phyloP scores from a whole-genome alignment of 2,113 vertebrate genomes.

The Grantiella picta region DNA sequence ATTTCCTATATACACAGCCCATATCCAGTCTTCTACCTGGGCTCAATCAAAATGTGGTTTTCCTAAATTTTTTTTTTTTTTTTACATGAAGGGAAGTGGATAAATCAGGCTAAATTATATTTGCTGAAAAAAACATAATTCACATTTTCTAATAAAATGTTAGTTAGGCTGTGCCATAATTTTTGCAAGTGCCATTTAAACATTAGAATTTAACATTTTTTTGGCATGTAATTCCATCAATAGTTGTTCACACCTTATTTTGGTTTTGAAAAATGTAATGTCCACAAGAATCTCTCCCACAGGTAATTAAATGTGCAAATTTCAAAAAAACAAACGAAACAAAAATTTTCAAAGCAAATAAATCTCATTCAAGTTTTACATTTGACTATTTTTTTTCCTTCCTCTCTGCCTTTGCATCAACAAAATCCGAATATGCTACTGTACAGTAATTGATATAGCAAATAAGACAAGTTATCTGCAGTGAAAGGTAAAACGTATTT shows the following conservation, averaged over 20 bases:
- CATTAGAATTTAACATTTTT: neutral
- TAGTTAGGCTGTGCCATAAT: neutral
- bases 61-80: neutral
- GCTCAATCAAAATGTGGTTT: neutral
- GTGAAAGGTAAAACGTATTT: neutral
- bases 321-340: neutral
- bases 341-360: neutral
- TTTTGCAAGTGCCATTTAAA: neutral
- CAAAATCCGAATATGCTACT: neutral
- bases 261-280: neutral
- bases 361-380: neutral
- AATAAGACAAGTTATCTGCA: neutral
- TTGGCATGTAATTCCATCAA: neutral
- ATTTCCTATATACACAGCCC: accelerated
- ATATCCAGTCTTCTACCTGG: neutral
- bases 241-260: neutral
- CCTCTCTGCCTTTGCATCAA: neutral
- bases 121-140: neutral
- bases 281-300: neutral
- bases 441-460: neutral
- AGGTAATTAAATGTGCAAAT: neutral
- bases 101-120: neutral
- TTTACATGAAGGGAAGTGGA: accelerated
- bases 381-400: neutral
- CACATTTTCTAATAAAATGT: neutral